phyloP scores from a whole-genome alignment of 2,888 invertebrate species.

The Agrotis exclamationis region DNA sequence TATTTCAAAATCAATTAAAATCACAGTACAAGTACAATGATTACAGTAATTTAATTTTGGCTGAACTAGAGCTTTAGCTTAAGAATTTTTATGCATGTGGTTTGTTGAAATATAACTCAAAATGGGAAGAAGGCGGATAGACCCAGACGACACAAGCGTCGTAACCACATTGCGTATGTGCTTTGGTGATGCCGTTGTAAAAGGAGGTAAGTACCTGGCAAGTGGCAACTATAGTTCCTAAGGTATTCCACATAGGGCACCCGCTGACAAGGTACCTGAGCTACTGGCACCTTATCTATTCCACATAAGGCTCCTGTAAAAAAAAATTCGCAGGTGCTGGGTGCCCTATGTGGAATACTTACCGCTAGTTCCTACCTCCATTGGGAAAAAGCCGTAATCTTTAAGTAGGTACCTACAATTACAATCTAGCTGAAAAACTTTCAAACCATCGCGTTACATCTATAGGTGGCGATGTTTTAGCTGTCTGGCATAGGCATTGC shows the following conservation, averaged over 20 bases:
- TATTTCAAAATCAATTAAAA: not conserved
- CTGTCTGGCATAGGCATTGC: too few relatives aligned
- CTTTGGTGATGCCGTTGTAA: not conserved
- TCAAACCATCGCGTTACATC: not conserved
- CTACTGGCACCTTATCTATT: too few relatives aligned
- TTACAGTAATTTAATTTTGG: not conserved
- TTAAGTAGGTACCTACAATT: too few relatives aligned
- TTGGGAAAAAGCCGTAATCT: too few relatives aligned
- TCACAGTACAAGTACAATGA: constrained; percentile 9
- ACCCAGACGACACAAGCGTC: not conserved
- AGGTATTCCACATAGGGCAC: too few relatives aligned
- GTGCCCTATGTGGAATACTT: too few relatives aligned
- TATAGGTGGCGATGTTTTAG: too few relatives aligned
- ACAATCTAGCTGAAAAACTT: not conserved
- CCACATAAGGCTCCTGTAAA: too few relatives aligned
- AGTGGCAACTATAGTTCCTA: not conserved
- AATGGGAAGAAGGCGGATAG: not conserved
- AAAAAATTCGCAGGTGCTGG: too few relatives aligned
- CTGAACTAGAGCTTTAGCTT: not conserved
- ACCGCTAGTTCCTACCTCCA: too few relatives aligned
- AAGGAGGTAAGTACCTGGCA: constrained; percentile 2
- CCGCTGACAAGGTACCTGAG: too few relatives aligned
- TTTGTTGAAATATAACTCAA: not conserved
- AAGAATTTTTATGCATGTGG: not conserved
- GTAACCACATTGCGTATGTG: constrained; percentile 11